Percentiles rank a stretch among this genome's conserved stretches.
Evolutionary conservation across 2,113 vertebrate species (phyloP).

Genomic region (Myrmophylax atrothorax): DNA sequence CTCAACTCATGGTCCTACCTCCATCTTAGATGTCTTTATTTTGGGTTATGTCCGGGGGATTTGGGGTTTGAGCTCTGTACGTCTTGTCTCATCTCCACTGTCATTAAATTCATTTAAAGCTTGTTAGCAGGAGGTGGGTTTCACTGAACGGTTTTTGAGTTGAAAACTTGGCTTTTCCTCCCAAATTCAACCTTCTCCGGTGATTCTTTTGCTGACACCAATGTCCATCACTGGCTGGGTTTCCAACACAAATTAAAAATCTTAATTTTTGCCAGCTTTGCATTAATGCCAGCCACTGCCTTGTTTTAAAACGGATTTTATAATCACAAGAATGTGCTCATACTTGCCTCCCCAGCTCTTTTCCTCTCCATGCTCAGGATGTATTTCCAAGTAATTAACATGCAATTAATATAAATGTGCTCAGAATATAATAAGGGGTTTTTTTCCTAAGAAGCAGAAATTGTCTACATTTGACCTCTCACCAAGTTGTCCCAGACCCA

Average conservation of each 20-base stretch:
- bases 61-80: rapidly evolving
- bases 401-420: background rate
- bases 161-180: background rate
- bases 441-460: background rate
- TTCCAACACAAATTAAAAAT: background rate
- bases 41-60: background rate
- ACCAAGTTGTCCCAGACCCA: background rate
- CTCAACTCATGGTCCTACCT: background rate
- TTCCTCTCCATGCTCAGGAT: background rate
- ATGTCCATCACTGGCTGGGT: too few species aligned
- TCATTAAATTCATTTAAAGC: background rate
- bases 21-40: background rate
- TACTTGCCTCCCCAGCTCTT: background rate
- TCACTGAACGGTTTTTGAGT: background rate
- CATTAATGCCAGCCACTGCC: rapidly evolving
- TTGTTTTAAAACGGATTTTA: background rate
- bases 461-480: background rate
- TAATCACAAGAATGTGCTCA: background rate
- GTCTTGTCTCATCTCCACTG: rapidly evolving
- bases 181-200: background rate
- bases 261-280: background rate
- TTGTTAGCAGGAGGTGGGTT: rapidly evolving
- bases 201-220: background rate
- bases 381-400: background rate
- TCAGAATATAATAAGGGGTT: background rate